These are phyloP conservation scores for Sminthurinus aureus DNA, from an alignment of 2,888 invertebrate genomes.

Conservation along the genomic window DNA sequence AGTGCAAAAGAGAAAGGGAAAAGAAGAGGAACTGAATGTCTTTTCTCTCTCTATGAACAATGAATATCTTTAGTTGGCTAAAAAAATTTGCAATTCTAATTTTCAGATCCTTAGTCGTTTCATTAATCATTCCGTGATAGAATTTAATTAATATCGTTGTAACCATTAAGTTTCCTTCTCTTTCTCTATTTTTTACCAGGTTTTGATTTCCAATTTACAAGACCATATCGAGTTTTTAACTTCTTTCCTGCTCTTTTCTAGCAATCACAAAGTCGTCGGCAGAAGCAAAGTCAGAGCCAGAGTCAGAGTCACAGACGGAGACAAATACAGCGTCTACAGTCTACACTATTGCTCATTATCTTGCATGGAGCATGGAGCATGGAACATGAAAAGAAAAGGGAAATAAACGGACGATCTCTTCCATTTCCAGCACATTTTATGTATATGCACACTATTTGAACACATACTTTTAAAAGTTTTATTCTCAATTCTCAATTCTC, in stretches of 20 bases:
- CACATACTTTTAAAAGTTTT: background rate
- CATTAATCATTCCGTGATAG: slow-evolving; percentile 42
- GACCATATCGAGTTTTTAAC: slow-evolving; percentile 29
- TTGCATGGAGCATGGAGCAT: too few relatives aligned
- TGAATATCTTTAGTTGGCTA: slow-evolving; percentile 2
- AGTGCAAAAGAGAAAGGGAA: too few relatives aligned
- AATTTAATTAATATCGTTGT: slow-evolving; percentile 41
- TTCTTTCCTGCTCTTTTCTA: slow-evolving; percentile 3
- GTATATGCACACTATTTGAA: background rate
- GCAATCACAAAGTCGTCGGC: background rate
- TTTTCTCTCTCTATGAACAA: background rate
- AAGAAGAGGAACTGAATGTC: background rate
- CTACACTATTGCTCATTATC: too few relatives aligned
- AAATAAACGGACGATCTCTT: background rate
- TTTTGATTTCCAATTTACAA: slow-evolving; percentile 39
- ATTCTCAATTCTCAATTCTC: background rate
- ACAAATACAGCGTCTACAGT: too few relatives aligned
- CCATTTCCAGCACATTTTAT: background rate
- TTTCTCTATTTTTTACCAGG: slow-evolving; percentile 32
- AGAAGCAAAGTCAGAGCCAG: too few relatives aligned
- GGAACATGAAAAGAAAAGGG: background rate
- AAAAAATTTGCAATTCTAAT: slow-evolving; percentile 42
- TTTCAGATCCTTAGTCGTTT: slow-evolving; percentile 35
- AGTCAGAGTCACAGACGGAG: too few relatives aligned
- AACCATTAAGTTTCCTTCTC: slow-evolving; percentile 29